A percentile compares a stretch with the other conserved stretches of the same genome.
phyloP scores from a whole-genome alignment of 2,888 invertebrate genomes.

The Osmoderma eremita region DNA sequence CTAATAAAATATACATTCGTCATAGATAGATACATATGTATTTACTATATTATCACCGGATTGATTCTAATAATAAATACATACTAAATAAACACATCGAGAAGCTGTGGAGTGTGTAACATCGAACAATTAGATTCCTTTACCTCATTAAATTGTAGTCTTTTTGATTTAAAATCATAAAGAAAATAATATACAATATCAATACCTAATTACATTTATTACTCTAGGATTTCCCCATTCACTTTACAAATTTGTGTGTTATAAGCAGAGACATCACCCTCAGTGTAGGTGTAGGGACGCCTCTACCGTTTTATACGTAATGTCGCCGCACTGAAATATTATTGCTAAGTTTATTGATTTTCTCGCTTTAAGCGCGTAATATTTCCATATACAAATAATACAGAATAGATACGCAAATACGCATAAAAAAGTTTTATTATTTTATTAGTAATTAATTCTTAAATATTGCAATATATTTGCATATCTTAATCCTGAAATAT shows the following conservation, averaged over 20 bases:
- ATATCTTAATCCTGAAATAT: too few relatives aligned
- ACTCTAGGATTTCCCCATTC: background rate
- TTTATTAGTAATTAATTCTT: too few relatives aligned
- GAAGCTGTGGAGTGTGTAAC: background rate
- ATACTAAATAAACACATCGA: background rate
- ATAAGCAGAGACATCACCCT: too few relatives aligned
- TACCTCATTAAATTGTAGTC: conserved; percentile 15
- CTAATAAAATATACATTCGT: background rate
- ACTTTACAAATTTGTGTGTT: background rate
- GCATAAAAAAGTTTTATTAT: too few relatives aligned
- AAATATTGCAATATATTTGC: too few relatives aligned
- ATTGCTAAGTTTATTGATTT: too few relatives aligned
- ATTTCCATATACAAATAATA: too few relatives aligned
- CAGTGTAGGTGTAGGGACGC: background rate
- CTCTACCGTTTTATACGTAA: background rate
- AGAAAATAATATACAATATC: background rate
- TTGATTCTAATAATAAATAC: background rate
- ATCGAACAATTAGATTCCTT: conserved; percentile 8
- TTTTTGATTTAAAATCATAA: conserved; percentile 5
- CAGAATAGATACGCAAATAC: too few relatives aligned
- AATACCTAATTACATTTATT: background rate
- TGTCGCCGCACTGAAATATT: too few relatives aligned
- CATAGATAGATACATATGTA: conserved; percentile 14
- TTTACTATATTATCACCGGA: conserved; percentile 3
- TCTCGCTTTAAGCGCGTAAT: too few relatives aligned